Base-by-base conservation (phyloP, 2,797 vertebrate genomes). In the Melanotaenia nigrans region DNA sequence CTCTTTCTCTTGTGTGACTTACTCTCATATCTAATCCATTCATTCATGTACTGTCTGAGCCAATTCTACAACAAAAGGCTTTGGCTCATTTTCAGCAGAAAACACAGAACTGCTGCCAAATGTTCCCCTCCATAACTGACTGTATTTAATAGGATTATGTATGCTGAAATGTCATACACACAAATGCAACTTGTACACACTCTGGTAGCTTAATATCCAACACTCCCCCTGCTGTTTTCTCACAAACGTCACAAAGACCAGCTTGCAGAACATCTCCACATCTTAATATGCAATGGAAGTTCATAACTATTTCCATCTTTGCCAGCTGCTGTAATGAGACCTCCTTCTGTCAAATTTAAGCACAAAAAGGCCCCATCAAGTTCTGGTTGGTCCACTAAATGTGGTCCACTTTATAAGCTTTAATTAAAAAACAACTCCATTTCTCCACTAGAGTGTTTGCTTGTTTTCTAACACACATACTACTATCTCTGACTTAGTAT, bases 381-480 rank as follows among this genome's bases (percentile, higher is more conserved):
- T 66, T 71, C 53, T 83, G 71, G 67, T 65, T 75, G 73, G 63
- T 82, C 80, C 58, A 33, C 73, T 66, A 51, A 82, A 73, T 56
- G 47, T 4, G 74, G 74, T 80, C 74, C 78, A 81, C 77, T 89
- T 77, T 77, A 84, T 64, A 67, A 73, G 33, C 14, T 45, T 78
- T 90, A 75, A 90, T 84, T 90, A 84, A 85, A 89, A 45, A 91
- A 89, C 83, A 87, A 81, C 78, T 83, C 63, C 6, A 67, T 87
- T 71, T 81, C 61, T 78, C 54, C 10, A 59, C 77, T 65, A 57
- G 57, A 54, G 71, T 78, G 75, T 85, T 85, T 70, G 72, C 63
- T 66, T 40, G 6, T 71, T 84, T 81, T 36, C 66, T 70, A 85
- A 84, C 65, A 78, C 68, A 67, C 81, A 78, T 70, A 71, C 76